A percentile compares a stretch with the other conserved stretches of the same genome.
These are phyloP conservation scores for Noctilio leporinus DNA, from an alignment of 2,113 vertebrate species.

Conservation along the genomic window DNA sequence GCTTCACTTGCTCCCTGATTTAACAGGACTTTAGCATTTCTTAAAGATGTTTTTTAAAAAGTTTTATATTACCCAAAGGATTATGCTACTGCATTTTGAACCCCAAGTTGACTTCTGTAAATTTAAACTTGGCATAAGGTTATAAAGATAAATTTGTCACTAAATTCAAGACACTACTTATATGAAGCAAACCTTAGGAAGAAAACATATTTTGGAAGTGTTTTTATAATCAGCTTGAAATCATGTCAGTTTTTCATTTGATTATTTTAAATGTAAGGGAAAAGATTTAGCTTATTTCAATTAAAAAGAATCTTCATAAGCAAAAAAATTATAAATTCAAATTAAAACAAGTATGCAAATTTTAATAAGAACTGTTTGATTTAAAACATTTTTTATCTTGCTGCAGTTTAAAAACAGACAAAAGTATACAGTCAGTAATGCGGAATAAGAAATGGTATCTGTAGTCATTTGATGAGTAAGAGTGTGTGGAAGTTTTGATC, in stretches of 20 bases:
- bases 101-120: not conserved
- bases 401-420: constrained; percentile 30
- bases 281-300: not conserved
- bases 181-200: not conserved
- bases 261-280: not conserved
- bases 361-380: constrained; percentile 11
- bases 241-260: not conserved
- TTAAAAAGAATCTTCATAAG: constrained; percentile 19
- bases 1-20: not conserved
- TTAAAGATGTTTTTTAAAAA: not conserved
- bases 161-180: not conserved
- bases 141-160: not conserved
- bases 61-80: not conserved
- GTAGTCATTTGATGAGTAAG: constrained; percentile 72
- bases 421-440: constrained; percentile 43
- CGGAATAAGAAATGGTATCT: constrained; percentile 54
- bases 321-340: not conserved
- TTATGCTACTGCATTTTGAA: not conserved
- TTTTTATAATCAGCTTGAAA: not conserved
- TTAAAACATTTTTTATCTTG: constrained; percentile 34
- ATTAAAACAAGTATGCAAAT: not conserved
- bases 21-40: not conserved
- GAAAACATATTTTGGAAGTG: not conserved
- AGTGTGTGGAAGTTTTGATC: constrained; percentile 75
- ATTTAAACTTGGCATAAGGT: not conserved